Base-by-base conservation (phyloP, 2,888 invertebrate species). In the Cryptocheilus praepositus region DNA sequence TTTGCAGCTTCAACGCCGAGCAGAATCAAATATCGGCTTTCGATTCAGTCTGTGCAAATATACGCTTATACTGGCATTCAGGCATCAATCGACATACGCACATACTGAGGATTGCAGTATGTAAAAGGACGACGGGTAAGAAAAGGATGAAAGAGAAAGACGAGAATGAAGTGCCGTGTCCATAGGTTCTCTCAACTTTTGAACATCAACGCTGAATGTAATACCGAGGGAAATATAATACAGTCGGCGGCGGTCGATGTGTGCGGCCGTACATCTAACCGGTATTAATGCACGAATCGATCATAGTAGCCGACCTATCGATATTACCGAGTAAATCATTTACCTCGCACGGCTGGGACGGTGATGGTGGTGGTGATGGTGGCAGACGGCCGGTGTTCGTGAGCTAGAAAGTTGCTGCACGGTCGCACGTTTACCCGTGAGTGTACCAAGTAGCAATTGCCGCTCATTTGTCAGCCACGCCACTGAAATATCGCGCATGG, bases 381-480 rank as follows among this genome's bases (percentile, higher is more conserved):
- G 36, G 36, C 36, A n/a, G 49, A 16, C 49, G 49, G 49, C 16
- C 49, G 49, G 49, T 59, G 70, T 51, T 25, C 66, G 55, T 36
- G 43, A 13, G 64, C 64, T 72, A 71, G 76, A 80, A 79, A 80
- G 76, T 80, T 68, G 71, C 70, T 70, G 61, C 70, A 54, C 45
- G 63, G 58, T 60, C 65, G 70, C 74, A 69, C 70, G 67, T 61
- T 46, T 59, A 43, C 52, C 58, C 54, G 56, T 67, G 63, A 60
- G 65, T 70, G 64, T 69, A 71, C 76, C 76, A 74, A 76, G 80
- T 78, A 79, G 79, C 80, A 78, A 79, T 79, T 80, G 79, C 78
- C 72, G 76, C 74, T 80, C 79, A 76, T 79, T 79, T 79, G 79
- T 79, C 79, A 80, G 80, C 70, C 76, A 54, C 68, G 67, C 70